Evolutionary conservation across 2,797 vertebrate genomes (phyloP), one percentile per base, ranked within the genome.

Genomic region (Danio jaintianensis): DNA sequence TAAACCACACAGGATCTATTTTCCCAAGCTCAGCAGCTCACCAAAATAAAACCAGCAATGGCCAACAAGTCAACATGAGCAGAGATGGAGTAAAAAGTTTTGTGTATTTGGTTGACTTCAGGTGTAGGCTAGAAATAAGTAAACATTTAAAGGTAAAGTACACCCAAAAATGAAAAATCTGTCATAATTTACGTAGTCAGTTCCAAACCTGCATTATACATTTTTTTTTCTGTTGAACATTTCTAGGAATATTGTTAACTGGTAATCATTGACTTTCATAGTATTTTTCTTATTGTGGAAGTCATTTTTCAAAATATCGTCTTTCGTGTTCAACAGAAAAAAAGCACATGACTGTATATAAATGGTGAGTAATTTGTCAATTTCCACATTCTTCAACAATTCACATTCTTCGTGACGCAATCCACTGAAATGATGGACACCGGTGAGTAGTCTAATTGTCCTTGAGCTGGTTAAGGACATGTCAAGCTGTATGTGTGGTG

Each of bases 11-110:
- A 73, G 70, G 87, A 73, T 86, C 89, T 89, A 73, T 93, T 94
- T 94, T 88, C 85, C 86, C 83, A 59, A 38, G 81, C 87, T 94
- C 93, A 95, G 93, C 93, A 93, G 83, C 87, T 69, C 67, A 91
- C 90, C 40, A 79, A 91, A 92, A 93, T 85, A 88, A 88, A 85
- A 71, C 83, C 89, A 86, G 76, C 73, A 11, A 43, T 13, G 36
- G 79, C 87, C 87, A 81, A 63, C 2, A 18, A 78, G 61, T 72
- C 82, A 75, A 50, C 68, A 82, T 63, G 55, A 56, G 50, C 13
- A 10, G 64, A 83, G 61, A 15, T 29, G 88, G 86, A 83, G 82
- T 72, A 70, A 61, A 29, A 45, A 55, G 67, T 45, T 68, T 70
- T 29, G 6, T 55, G 59, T 18, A 52, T 55, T 59, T 53, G n/a